Percentiles rank a stretch among this genome's conserved stretches.
These are phyloP conservation scores for Mellilla xanthometata DNA, from an alignment of 2,888 invertebrate genomes.

Conservation along the genomic window DNA sequence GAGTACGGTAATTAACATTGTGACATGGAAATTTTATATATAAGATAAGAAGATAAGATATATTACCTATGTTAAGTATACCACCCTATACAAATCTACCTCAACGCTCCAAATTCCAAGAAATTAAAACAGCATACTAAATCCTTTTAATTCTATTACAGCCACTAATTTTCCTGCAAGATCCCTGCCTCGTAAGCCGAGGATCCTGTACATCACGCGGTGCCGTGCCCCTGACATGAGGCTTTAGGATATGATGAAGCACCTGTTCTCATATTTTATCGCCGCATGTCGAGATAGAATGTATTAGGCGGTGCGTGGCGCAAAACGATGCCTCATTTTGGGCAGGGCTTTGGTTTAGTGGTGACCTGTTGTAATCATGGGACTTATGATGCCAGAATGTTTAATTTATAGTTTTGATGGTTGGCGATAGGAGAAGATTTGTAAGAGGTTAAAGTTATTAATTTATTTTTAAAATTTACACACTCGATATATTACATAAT, in stretches of 20 bases:
- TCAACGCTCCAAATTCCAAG: slow-evolving; percentile 6
- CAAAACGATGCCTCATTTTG: slow-evolving; percentile 39
- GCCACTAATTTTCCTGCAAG: slow-evolving; percentile 60
- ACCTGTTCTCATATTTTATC: slow-evolving; percentile 78
- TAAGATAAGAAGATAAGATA: no score
- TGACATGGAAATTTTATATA: no score
- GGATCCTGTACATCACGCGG: slow-evolving; percentile 71
- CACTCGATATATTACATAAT: no score
- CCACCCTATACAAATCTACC: background rate
- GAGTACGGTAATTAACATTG: no score
- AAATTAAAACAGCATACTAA: slow-evolving; percentile 30
- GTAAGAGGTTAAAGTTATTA: no score
- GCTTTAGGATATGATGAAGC: slow-evolving; percentile 76
- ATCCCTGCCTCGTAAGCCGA: slow-evolving; percentile 60
- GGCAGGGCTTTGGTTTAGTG: slow-evolving; percentile 5
- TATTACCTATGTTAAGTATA: no score
- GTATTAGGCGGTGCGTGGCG: slow-evolving; percentile 55
- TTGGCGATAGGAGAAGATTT: no score
- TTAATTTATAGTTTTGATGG: no score
- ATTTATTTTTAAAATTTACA: no score
- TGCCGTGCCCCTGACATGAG: slow-evolving; percentile 64
- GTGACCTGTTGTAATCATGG: no score
- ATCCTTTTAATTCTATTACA: slow-evolving; percentile 59
- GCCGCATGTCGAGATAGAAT: slow-evolving; percentile 63
- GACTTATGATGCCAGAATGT: no score